phyloP scores from a whole-genome alignment of 2,888 invertebrate species.

The Pinctada fucata region DNA sequence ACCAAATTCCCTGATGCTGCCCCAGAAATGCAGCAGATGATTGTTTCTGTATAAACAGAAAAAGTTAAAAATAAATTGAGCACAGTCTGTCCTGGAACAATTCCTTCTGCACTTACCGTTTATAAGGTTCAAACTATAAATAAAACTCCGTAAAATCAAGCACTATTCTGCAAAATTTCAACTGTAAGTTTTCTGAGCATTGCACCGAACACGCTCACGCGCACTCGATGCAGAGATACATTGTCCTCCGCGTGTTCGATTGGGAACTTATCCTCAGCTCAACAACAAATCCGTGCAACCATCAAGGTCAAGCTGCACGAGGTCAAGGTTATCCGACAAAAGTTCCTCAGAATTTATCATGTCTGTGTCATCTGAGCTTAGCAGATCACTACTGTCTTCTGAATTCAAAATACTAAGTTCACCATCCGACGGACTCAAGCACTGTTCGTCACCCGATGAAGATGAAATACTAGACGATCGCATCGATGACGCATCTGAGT shows the following conservation, averaged over 20 bases:
- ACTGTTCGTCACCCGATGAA: constrained; percentile 51
- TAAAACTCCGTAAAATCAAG: neutral
- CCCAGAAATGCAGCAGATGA: neutral
- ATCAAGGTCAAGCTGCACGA: constrained; percentile 35
- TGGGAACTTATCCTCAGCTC: constrained; percentile 6
- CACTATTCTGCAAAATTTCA: neutral
- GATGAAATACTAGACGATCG: constrained; percentile 46
- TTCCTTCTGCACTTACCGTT: neutral
- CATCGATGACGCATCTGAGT: constrained; percentile 47
- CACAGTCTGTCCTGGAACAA: neutral
- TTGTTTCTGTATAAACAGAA: neutral
- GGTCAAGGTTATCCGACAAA: constrained; percentile 27
- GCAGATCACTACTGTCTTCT: constrained; percentile 22
- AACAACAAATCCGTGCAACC: constrained; percentile 26
- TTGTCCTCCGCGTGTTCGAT: constrained; percentile 4
- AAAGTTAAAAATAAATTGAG: neutral
- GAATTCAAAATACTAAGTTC: constrained; percentile 41
- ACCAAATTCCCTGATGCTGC: constrained; percentile 1
- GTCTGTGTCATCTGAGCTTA: constrained; percentile 33
- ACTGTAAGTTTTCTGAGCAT: too few relatives aligned
- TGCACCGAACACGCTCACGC: too few relatives aligned
- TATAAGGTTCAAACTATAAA: neutral
- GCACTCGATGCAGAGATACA: neutral
- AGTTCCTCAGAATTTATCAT: constrained; percentile 27
- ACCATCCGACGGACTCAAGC: constrained; percentile 52